Base-by-base conservation (phyloP, 2,888 invertebrate genomes). In the Boloria euphrosyne region DNA sequence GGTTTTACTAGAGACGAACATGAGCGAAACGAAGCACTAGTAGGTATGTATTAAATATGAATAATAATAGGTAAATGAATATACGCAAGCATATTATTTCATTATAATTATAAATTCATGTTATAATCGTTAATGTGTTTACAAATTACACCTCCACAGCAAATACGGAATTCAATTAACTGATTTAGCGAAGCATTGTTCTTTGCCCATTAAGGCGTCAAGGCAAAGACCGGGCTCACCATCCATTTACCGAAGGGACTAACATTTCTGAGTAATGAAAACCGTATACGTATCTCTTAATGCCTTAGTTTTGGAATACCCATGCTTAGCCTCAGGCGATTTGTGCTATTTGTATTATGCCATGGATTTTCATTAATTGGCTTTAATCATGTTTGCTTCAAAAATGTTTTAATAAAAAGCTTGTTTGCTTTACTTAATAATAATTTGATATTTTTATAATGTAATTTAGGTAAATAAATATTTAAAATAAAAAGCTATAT, bases 211-310 rank as follows among this genome's bases (percentile, higher is more conserved):
- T 71, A 68, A 62, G 55, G 68, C 70, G 55, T 70, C 68, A 70
- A 68, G 64, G 62, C 67, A 67, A 55, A 67, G 68, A 53, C 62
- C 68, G 62, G 50, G 38, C 68, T 70, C 70, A 61, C 58, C 68
- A 66, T 71, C 67, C 61, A 68, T 66, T 70, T 68, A 71, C 58
- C 46, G 57, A 68, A 70, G 65, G 70, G 70, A 70, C 70, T 64
- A 70, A 67, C 70, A 65, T 66, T 68, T 67, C 67, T 31, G 54
- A 57, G 60, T 68, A 68, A 68, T 68, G 57, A 66, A 62, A 68
- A 62, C 59, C 66, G 31, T 53, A 61, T 65, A 65, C 67, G 65
- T 67, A 65, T 67, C 66, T 66, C 68, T 58, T 64, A 58, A 64
- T 66, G 62, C 54, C 54, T 18, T 62, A 62, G 68, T 68, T 68